Percentiles rank a stretch among this genome's conserved stretches.
Evolutionary conservation across 1,140 invertebrate genomes (phyloP).

Genomic region (Drosophila biarmipes): DNA sequence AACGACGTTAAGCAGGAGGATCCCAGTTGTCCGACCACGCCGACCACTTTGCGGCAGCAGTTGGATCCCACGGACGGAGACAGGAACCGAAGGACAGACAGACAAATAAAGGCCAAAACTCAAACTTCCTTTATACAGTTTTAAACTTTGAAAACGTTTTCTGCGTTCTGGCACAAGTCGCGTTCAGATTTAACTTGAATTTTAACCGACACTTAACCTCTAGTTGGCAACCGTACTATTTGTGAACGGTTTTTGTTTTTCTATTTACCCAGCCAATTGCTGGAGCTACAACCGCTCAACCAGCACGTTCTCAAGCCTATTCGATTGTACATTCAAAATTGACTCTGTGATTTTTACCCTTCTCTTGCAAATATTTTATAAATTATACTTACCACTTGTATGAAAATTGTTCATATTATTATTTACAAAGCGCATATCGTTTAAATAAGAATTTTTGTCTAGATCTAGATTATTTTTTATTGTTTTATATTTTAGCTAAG

Average conservation of each 20-base stretch:
- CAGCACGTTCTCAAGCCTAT: constrained; percentile 14
- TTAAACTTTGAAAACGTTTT: not conserved
- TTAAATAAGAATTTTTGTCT: constrained; percentile 41
- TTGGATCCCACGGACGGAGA: constrained; percentile 50
- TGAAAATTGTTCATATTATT: constrained; percentile 21
- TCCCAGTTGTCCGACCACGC: constrained; percentile 33
- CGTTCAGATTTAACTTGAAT: not conserved
- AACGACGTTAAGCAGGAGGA: constrained; percentile 88
- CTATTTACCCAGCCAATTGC: constrained; percentile 24
- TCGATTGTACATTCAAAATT: constrained; percentile 53
- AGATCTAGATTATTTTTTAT: constrained; percentile 13
- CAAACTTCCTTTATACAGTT: constrained; percentile 3
- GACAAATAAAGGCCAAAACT: constrained; percentile 16
- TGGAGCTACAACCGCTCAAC: constrained; percentile 8
- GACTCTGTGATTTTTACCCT: constrained; percentile 46
- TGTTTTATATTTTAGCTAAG: constrained; percentile 11
- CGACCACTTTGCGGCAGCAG: constrained; percentile 71
- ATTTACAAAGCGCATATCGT: constrained; percentile 56
- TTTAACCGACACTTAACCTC: not conserved
- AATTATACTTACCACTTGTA: constrained; percentile 16
- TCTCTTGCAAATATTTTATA: constrained; percentile 46
- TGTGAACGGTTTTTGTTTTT: constrained; percentile 23
- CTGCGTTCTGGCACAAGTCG: not conserved
- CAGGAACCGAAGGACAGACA: constrained; percentile 23
- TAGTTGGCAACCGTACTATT: not conserved